Evolutionary conservation across 2,888 invertebrate genomes (phyloP).

Genomic region (Macrophya annulata): DNA sequence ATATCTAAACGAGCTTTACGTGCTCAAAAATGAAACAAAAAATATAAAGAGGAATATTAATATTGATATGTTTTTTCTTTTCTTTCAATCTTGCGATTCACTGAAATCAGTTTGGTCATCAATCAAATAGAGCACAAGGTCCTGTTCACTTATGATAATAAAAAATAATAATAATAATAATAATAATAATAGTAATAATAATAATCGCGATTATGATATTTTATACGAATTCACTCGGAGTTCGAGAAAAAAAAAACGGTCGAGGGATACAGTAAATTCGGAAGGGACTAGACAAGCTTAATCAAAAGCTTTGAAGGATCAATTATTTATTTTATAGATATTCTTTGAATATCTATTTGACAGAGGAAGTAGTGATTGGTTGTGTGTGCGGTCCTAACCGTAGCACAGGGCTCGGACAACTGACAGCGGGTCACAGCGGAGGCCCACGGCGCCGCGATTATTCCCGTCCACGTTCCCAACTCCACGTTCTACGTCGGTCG

Average conservation of each 20-base stretch:
- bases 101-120: not conserved
- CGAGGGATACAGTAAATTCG: not conserved
- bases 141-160: not conserved
- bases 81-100: not conserved
- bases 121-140: not conserved
- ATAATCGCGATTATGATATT: not conserved
- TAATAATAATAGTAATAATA: too few relatives aligned
- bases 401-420: slow-evolving; percentile 79
- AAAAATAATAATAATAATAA: too few relatives aligned
- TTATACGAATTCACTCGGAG: not conserved
- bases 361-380: slow-evolving; percentile 37
- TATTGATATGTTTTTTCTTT: slow-evolving; percentile 4
- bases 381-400: slow-evolving; percentile 77
- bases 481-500: slow-evolving; percentile 67
- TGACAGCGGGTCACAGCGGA: slow-evolving; percentile 77
- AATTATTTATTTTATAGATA: not conserved
- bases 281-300: not conserved
- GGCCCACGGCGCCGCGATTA: slow-evolving; percentile 70
- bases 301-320: not conserved
- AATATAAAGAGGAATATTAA: not conserved
- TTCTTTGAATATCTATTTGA: not conserved
- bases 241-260: too few relatives aligned
- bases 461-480: slow-evolving; percentile 38
- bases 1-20: not conserved
- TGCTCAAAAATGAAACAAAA: not conserved